Evolutionary conservation across 2,888 invertebrate genomes (phyloP).

Genomic region (Parelbella ahira): DNA sequence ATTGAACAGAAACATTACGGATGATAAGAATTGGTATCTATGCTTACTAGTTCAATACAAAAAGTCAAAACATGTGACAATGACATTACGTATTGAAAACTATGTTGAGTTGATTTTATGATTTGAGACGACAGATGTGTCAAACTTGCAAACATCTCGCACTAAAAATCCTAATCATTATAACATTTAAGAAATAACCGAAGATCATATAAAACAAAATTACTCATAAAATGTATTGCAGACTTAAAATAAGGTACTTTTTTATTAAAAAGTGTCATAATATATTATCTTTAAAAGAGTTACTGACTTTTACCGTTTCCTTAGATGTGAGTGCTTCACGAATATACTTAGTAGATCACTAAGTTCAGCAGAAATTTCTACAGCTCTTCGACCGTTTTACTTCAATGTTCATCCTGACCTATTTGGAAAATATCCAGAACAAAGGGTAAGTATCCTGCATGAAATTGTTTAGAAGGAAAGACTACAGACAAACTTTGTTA

Average conservation of each 20-base stretch:
- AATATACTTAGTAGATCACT: slow-evolving; percentile 63
- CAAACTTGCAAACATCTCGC: slow-evolving; percentile 10
- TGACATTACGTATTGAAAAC: too few species aligned
- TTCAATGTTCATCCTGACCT: slow-evolving; percentile 97
- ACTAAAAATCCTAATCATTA: too few species aligned
- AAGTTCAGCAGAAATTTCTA: slow-evolving; percentile 91
- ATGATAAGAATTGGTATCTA: too few species aligned
- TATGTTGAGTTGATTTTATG: too few species aligned
- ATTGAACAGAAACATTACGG: too few species aligned
- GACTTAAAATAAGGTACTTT: slow-evolving; percentile 59
- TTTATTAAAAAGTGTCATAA: background rate
- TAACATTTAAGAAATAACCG: too few species aligned
- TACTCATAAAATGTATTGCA: slow-evolving; percentile 57
- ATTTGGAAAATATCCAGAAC: slow-evolving; percentile 94
- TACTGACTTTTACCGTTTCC: background rate
- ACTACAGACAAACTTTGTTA: too few species aligned
- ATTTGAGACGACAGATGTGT: slow-evolving; percentile 3
- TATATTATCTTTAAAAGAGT: background rate
- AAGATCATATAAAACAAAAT: slow-evolving; percentile 13
- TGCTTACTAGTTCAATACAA: too few species aligned
- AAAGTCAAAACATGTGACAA: too few species aligned
- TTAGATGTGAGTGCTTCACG: slow-evolving; percentile 44
- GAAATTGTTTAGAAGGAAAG: too few species aligned
- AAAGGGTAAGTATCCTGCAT: slow-evolving; percentile 84
- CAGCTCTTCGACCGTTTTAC: slow-evolving; percentile 95